Conservation (phyloP, 2,888 invertebrate genomes). For the Chrysotoxum bicinctum region DNA sequence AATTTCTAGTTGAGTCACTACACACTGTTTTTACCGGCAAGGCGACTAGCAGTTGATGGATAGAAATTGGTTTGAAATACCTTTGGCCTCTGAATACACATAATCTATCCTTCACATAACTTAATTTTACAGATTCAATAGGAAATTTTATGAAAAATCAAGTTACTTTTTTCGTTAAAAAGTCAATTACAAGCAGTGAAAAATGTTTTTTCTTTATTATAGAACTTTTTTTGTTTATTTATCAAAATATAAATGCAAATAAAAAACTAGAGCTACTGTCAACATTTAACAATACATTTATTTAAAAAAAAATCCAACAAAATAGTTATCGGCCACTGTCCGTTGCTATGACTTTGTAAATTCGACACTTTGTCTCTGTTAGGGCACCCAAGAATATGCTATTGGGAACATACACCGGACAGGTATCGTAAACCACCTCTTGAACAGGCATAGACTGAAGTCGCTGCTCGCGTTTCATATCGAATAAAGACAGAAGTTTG, state of each 20-base stretch:
- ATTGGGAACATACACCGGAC: constrained; percentile 83
- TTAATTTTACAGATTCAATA: too few relatives aligned
- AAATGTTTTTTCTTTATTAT: not conserved
- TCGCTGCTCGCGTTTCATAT: constrained; percentile 83
- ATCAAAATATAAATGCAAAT: constrained; percentile 12
- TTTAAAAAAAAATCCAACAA: not conserved
- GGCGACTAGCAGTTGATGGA: too few relatives aligned
- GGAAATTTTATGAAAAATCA: too few relatives aligned
- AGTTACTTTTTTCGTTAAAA: too few relatives aligned
- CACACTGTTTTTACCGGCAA: too few relatives aligned
- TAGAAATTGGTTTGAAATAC: too few relatives aligned
- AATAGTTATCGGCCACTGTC: constrained; percentile 28
- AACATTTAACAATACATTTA: constrained; percentile 16
- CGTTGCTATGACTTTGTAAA: constrained; percentile 84
- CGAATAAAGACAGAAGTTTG: constrained; percentile 86
- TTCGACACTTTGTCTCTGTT: constrained; percentile 85
- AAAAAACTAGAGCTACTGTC: not conserved
- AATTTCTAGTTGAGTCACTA: too few relatives aligned
- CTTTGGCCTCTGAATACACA: too few relatives aligned
- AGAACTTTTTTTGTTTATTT: not conserved
- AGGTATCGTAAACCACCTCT: constrained; percentile 87
- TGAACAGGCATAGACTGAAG: constrained; percentile 84
- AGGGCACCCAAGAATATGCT: constrained; percentile 85
- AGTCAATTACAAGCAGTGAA: too few relatives aligned
- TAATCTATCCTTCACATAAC: too few relatives aligned